Evolutionary conservation across 2,797 vertebrate genomes (phyloP), one percentile per base, ranked within the genome.

Genomic region (Nannoperca australis): DNA sequence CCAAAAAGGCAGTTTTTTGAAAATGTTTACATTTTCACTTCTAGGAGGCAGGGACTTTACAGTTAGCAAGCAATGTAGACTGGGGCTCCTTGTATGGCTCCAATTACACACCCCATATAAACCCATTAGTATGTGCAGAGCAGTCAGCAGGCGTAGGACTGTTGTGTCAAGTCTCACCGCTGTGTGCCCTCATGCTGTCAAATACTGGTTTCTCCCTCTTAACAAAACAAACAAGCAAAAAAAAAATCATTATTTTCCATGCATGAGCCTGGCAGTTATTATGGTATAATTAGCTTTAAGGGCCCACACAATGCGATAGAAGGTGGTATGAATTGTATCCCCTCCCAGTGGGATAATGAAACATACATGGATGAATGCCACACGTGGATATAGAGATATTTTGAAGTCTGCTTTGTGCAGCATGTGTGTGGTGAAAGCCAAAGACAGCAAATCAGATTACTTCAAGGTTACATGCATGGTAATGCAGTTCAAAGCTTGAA

Each of bases 231-330:
- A 53, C 47, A 50, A 27, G 24, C 24, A 27, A 27, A n/a, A 76
- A 32, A 5, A 32, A 32, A 32, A 32, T 32, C 42, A 58, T 76
- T 66, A 60, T 55, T 68, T 45, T 42, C 54, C 47, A 66, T 47
- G 73, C 47, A 32, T 55, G 65, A 50, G 71, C 18, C 68, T 40
- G 36, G 36, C 69, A 81, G 83, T 71, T 82, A 68, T 84, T 75
- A 71, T 65, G 40, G 81, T 60, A 75, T 83, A 76, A 91, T 91
- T 81, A 83, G 65, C 74, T 85, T 62, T 72, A 63, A 84, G 60
- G 61, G 45, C 69, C 59, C 66, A 75, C 56, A 63, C 51, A 32
- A 87, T 62, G 64, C 69, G 63, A 32, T n/a, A 32, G 15, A 76
- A 81, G 72, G 20, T 78, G 72, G 32, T 61, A 66, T 67, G 42